Conservation (phyloP, 1,140 invertebrate genomes). For the Metopolophium dirhodum region DNA sequence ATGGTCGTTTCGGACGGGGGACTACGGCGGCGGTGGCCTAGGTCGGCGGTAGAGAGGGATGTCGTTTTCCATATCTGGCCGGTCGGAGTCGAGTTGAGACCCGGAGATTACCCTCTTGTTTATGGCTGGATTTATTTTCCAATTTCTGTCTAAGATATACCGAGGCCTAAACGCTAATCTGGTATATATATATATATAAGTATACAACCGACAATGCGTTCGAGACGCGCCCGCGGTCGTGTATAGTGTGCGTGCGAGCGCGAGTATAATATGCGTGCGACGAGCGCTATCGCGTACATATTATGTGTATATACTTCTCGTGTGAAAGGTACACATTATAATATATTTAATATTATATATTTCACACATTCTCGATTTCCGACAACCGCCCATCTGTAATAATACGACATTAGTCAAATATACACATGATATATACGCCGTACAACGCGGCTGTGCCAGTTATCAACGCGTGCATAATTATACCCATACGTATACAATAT, state of each 20-base stretch:
- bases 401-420: constrained; percentile 10
- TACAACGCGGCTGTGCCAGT: neutral
- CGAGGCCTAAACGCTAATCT: constrained; percentile 27
- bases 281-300: neutral
- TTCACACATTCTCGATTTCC: constrained; percentile 3
- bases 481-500: neutral
- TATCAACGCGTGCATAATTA: neutral
- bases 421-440: neutral
- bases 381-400: neutral
- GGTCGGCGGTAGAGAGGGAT: neutral
- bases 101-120: constrained; percentile 50
- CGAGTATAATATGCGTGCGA: neutral
- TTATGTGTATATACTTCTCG: neutral
- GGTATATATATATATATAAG: neutral
- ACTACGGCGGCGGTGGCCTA: neutral
- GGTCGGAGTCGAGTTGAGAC: constrained; percentile 28
- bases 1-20: neutral
- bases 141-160: constrained; percentile 51
- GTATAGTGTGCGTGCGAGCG: neutral
- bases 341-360: neutral
- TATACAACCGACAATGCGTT: neutral
- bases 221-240: neutral
- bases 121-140: constrained; percentile 50
- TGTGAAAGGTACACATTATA: neutral
- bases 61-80: constrained; percentile 51